Percentiles rank a stretch among this genome's conserved stretches.
These are phyloP conservation scores for Brienomyrus brachyistius DNA, from an alignment of 2,113 vertebrate genomes.

Conservation along the genomic window DNA sequence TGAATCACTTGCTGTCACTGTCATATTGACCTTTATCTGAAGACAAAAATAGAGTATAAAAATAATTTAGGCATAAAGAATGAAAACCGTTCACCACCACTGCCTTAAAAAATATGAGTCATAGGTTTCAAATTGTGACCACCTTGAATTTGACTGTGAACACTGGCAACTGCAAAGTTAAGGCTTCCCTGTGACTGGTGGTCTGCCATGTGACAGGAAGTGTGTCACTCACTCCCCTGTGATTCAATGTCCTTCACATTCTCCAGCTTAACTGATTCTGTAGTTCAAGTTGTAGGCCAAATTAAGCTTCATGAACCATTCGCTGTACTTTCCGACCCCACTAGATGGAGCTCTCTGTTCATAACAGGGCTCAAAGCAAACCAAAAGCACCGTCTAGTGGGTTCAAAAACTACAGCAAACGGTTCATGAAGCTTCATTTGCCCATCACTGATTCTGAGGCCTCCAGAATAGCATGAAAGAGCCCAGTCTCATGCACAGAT, in stretches of 20 bases:
- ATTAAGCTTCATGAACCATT: background rate
- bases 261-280: slow-evolving; percentile 13
- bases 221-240: background rate
- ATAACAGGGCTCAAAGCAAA: background rate
- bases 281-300: too few relatives aligned
- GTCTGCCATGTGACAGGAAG: slow-evolving; percentile 1
- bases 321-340: background rate
- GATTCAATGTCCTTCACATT: background rate
- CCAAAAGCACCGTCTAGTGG: background rate
- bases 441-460: background rate
- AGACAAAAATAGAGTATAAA: slow-evolving; percentile 59
- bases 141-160: background rate
- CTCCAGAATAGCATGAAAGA: background rate
- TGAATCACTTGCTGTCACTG: background rate
- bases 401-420: background rate
- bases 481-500: background rate
- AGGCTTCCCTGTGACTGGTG: slow-evolving; percentile 20
- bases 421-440: background rate
- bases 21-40: slow-evolving; percentile 21
- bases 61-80: slow-evolving; percentile 42
- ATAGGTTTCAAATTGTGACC: background rate
- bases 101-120: background rate
- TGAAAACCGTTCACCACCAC: background rate
- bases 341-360: background rate
- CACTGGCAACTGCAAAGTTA: background rate